phyloP scores from a whole-genome alignment of 2,113 vertebrate genomes.

The Gallinago paraguaiae region DNA sequence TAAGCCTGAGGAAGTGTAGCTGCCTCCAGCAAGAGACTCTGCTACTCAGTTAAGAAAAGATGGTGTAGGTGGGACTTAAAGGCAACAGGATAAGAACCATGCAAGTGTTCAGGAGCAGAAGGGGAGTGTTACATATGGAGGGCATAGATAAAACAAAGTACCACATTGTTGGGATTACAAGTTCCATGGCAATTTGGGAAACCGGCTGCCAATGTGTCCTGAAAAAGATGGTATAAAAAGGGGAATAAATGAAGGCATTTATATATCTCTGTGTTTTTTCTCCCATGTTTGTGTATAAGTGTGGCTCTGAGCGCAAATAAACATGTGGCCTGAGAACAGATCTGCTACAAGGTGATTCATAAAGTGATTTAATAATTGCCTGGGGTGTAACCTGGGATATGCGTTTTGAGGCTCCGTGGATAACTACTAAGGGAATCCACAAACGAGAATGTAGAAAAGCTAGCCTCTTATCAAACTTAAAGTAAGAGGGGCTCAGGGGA shows the following conservation, averaged over 20 bases:
- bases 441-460: neutral
- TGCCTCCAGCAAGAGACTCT: neutral
- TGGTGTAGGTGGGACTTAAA: neutral
- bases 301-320: neutral
- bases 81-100: neutral
- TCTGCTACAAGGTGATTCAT: neutral
- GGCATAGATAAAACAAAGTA: neutral
- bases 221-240: neutral
- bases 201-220: neutral
- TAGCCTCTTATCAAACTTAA: neutral
- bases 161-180: neutral
- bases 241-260: neutral
- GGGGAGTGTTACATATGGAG: neutral
- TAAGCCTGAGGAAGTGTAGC: neutral
- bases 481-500: neutral
- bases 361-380: neutral
- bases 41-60: neutral
- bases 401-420: neutral
- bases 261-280: neutral
- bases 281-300: neutral
- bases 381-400: neutral
- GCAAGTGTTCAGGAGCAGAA: neutral
- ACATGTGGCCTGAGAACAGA: neutral
- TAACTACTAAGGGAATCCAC: neutral
- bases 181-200: neutral